Evolutionary conservation across 2,113 vertebrate genomes (phyloP).

Genomic region (Dicentrarchus labrax): DNA sequence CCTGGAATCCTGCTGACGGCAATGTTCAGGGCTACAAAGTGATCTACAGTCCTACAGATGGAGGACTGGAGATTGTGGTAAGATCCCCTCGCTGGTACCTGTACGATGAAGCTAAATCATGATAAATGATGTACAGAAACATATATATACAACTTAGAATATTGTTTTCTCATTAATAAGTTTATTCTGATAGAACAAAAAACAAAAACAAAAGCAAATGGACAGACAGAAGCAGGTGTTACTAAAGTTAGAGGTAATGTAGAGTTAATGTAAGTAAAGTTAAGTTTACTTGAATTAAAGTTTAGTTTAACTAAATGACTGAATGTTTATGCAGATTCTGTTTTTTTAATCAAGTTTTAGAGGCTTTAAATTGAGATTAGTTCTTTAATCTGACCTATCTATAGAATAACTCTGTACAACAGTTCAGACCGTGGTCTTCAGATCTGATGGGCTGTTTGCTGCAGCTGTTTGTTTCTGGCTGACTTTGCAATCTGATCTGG

Average conservation of each 20-base stretch:
- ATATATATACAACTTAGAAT: too few relatives aligned
- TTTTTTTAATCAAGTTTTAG: not conserved
- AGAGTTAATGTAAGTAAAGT: too few relatives aligned
- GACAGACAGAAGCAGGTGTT: not conserved
- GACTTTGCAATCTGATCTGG: slow-evolving; percentile 3
- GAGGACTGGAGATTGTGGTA: slow-evolving; percentile 91
- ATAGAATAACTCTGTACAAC: not conserved
- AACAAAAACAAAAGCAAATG: not conserved
- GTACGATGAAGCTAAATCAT: too few relatives aligned
- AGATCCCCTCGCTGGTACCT: not conserved
- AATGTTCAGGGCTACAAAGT: slow-evolving; percentile 96
- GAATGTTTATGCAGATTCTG: not conserved
- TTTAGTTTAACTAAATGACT: not conserved
- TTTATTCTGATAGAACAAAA: not conserved
- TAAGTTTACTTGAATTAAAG: not conserved
- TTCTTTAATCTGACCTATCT: not conserved
- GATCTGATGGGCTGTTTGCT: not conserved
- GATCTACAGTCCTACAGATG: slow-evolving; percentile 86
- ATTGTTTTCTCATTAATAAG: too few relatives aligned
- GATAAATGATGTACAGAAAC: too few relatives aligned
- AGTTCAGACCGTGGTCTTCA: not conserved
- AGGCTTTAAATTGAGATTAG: not conserved
- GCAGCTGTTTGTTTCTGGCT: not conserved
- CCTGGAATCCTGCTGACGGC: slow-evolving; percentile 94
- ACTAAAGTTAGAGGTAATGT: not conserved